These are phyloP conservation scores for Alethe diademata DNA, from an alignment of 2,113 vertebrate genomes.

Conservation along the genomic window DNA sequence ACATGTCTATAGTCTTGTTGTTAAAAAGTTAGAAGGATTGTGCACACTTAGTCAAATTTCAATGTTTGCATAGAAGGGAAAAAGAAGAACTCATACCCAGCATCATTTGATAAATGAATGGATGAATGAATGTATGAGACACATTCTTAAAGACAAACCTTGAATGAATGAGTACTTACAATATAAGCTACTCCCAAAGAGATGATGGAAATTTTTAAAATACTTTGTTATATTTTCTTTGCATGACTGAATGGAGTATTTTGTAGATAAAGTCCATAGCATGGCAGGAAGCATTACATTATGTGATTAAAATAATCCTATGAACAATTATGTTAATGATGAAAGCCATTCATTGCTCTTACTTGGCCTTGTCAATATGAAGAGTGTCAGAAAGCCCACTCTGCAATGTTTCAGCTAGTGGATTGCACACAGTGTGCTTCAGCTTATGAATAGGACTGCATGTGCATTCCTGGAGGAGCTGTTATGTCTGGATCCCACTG, in stretches of 20 bases:
- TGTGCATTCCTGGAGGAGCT: background rate
- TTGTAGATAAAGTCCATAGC: background rate
- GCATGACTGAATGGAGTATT: background rate
- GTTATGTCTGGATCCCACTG: background rate
- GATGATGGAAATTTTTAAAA: slow-evolving; percentile 9
- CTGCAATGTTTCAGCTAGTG: background rate
- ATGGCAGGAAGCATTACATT: slow-evolving; percentile 28
- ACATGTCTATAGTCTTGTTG: background rate
- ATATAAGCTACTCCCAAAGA: background rate
- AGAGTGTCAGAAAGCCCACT: background rate
- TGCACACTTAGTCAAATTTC: background rate
- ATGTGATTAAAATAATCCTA: slow-evolving; percentile 23
- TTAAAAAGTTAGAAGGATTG: background rate
- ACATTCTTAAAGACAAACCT: background rate
- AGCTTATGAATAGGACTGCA: background rate
- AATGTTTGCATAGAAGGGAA: background rate
- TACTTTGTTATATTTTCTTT: slow-evolving; percentile 27
- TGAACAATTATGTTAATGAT: slow-evolving; percentile 14
- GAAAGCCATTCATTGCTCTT: background rate
- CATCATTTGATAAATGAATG: background rate
- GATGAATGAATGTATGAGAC: background rate
- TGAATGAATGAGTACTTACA: background rate
- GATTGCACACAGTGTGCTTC: background rate
- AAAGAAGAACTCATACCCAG: background rate
- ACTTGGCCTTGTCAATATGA: background rate